Evolutionary conservation across 2,888 invertebrate genomes (phyloP), one percentile per base, ranked within the genome.

Genomic region (Hemicrepidius hirtus): DNA sequence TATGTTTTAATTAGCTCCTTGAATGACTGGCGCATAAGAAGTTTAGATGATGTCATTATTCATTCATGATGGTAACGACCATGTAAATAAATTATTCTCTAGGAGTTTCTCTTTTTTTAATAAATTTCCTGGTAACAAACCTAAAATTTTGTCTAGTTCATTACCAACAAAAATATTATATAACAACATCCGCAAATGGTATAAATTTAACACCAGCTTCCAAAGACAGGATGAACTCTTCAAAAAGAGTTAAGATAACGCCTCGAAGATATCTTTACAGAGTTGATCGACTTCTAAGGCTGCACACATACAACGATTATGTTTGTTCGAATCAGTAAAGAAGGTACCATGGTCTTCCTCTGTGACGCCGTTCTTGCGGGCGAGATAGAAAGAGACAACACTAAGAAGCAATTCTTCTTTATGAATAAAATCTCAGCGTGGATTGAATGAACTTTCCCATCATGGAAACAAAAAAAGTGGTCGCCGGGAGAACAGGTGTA

Each of bases 381-480:
- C 7, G 21, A 6, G 44, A 35, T n/a, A 40, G 57, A 76, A 37
- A n/a, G 62, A 68, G 74, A 72, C 24, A 24, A 46, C n/a, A 2
- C n/a, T 12, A 49, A 10, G 7, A 32, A 41, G 16, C 64, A 37
- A 40, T 46, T 71, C 69, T 75, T 70, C 73, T 75, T 70, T 71
- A 78, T 79, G 78, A 80, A 80, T 80, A 78, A 72, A 72, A 76
- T 69, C 71, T 70, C 73, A 70, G 57, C 68, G 65, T 41, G 74
- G 79, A 82, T 80, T 82, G 82, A 82, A 82, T 81, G 82, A 82
- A 82, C 82, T 82, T 81, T 80, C 81, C 82, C 82, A 81, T 81
- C 79, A 75, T 77, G 77, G 76, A 79, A 80, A 76, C 76, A 76
- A 79, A 77, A 77, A 80, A 81, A 81, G 79, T 76, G 78, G 80